These are phyloP conservation scores for Pseudochirops corinnae DNA, from an alignment of 2,797 vertebrate species.

Conservation along the genomic window DNA sequence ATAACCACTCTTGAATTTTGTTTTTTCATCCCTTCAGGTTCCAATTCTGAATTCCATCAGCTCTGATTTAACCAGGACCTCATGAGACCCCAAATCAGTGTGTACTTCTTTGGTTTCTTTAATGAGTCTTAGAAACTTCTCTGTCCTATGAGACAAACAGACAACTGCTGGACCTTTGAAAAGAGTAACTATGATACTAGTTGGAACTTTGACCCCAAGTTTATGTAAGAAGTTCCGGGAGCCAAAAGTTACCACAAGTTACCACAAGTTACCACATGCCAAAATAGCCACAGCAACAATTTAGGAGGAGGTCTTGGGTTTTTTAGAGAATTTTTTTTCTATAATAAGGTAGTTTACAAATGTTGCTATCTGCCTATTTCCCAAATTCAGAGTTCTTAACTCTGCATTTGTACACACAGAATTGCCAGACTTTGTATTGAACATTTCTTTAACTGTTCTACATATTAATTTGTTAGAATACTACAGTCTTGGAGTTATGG, in stretches of 20 bases:
- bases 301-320: background rate
- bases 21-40: background rate
- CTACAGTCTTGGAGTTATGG: background rate
- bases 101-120: background rate
- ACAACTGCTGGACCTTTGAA: background rate
- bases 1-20: background rate
- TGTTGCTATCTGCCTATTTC: background rate
- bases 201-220: background rate
- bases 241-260: background rate
- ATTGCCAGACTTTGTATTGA: background rate
- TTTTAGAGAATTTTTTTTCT: background rate
- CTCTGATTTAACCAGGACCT: slow-evolving; percentile 18
- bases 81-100: background rate
- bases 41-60: background rate
- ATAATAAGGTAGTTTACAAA: background rate
- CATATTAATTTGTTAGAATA: background rate
- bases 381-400: background rate
- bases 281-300: background rate
- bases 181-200: background rate
- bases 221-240: background rate
- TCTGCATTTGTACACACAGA: background rate
- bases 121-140: background rate
- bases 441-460: no score
- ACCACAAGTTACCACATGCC: background rate
- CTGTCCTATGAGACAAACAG: no score